These are phyloP conservation scores for Acleris emargana DNA, from an alignment of 2,888 invertebrate genomes.

Conservation along the genomic window DNA sequence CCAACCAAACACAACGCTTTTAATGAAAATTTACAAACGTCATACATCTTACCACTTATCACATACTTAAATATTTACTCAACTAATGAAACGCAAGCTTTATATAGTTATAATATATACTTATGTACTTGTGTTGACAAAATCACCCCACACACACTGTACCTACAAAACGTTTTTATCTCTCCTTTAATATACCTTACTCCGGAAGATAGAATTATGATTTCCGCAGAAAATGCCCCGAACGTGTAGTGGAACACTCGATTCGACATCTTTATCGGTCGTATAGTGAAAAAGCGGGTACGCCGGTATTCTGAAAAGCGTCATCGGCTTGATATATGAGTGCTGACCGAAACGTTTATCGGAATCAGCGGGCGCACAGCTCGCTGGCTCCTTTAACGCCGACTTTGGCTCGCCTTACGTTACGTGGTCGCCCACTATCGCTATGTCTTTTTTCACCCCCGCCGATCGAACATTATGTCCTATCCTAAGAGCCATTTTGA, in stretches of 20 bases:
- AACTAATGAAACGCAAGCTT: not conserved
- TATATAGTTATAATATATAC: too few species aligned
- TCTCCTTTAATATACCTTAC: conserved; percentile 3
- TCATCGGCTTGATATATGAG: conserved; percentile 70
- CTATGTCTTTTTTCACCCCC: conserved; percentile 65
- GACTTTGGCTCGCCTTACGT: conserved; percentile 49
- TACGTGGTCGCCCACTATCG: conserved; percentile 58
- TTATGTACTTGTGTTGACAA: not conserved
- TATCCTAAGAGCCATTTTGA: conserved; percentile 61
- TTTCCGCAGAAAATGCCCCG: conserved; percentile 38
- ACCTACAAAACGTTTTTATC: conserved; percentile 11
- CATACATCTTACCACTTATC: too few species aligned
- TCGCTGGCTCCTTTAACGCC: conserved; percentile 60
- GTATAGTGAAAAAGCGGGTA: conserved; percentile 55
- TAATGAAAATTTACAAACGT: too few species aligned
- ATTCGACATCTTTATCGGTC: conserved; percentile 63
- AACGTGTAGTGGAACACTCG: conserved; percentile 56
- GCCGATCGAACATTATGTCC: conserved; percentile 61
- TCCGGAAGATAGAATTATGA: conserved; percentile 37
- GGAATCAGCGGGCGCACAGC: conserved; percentile 67
- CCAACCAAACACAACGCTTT: too few species aligned
- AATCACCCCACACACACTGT: not conserved
- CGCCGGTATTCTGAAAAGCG: conserved; percentile 58
- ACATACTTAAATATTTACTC: too few species aligned
- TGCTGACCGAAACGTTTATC: conserved; percentile 76